Percentiles rank a stretch among this genome's conserved stretches.
Evolutionary conservation across 2,113 vertebrate species (phyloP).

Genomic region (Mirounga angustirostris): DNA sequence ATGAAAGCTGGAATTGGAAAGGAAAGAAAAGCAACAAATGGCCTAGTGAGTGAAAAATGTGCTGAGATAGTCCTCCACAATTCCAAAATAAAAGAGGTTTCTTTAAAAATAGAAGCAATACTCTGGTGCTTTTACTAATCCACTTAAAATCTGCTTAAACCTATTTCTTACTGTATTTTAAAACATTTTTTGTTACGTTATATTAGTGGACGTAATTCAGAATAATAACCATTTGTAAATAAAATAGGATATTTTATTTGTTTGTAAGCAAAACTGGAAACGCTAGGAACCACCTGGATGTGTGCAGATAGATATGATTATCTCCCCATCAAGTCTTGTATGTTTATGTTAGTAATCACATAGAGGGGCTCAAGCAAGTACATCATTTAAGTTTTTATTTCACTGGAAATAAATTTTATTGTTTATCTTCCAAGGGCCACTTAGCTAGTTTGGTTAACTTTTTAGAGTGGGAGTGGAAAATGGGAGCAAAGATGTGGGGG

Average conservation of each 20-base stretch:
- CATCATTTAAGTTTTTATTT: background rate
- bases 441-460: background rate
- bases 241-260: slow-evolving; percentile 27
- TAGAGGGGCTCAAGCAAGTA: background rate
- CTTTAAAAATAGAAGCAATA: slow-evolving; percentile 38
- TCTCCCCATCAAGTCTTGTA: background rate
- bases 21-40: background rate
- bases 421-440: background rate
- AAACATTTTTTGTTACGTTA: slow-evolving; percentile 1
- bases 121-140: background rate
- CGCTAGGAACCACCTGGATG: background rate
- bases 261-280: background rate
- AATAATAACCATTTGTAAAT: background rate
- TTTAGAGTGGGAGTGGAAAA: background rate
- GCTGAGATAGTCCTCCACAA: background rate
- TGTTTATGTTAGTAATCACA: background rate
- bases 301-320: background rate
- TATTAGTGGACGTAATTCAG: background rate
- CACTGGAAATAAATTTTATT: background rate
- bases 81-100: background rate
- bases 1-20: background rate
- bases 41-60: background rate
- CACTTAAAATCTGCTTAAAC: slow-evolving; percentile 11
- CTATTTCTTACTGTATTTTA: background rate
- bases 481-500: background rate